Base-by-base conservation (phyloP, 2,113 vertebrate species). In the Atlantisia rogersi region DNA sequence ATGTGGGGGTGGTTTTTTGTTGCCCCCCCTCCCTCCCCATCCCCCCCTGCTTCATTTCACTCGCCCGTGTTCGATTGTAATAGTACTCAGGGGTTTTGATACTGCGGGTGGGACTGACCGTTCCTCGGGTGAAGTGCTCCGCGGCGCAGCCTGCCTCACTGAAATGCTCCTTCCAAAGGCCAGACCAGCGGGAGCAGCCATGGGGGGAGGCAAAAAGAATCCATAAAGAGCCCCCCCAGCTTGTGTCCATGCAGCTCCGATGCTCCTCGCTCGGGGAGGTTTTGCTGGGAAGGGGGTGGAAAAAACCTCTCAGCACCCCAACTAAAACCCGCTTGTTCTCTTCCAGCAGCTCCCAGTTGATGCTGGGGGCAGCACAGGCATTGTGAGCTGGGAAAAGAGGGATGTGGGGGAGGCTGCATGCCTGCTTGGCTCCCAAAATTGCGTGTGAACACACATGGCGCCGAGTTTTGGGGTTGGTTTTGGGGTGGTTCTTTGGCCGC, bases 1-100 rank as follows among this genome's bases (percentile, higher is more conserved):
- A 17, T 46, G 44, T 46, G 44, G 44, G 44, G 44, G 44, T 46
- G 44, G 7, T 18, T 18, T 46, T 46, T 46, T 11, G 79, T 74
- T 12, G 32, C 17, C 26, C 29, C 21, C 25, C 18, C 48, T 4
- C 22, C 48, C 21, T 9, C 48, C 48, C 21, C 21, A 50, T 24
- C 22, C 28, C n/a, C 71, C 60, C 56, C 20, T 3, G 50, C 83
- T 78, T 82, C 74, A 5, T 94, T 91, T 73, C 88, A 46, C 93
- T 96, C 21, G 60, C 52, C 69, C n/a, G 60, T 67, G 58, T 86
- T 90, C 35, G 88, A 95, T 91, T 91, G 95, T 91, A 46, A 86
- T 65, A n/a, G 91, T 96, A 96, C 98, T 98, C 98, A 98, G 98
- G 97, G 94, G 94, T 98, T 98, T 97, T 95, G 94, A 92, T 96